Evolutionary conservation across 2,113 vertebrate species (phyloP), one percentile per base, ranked within the genome.

Genomic region (Accipiter cooperii): DNA sequence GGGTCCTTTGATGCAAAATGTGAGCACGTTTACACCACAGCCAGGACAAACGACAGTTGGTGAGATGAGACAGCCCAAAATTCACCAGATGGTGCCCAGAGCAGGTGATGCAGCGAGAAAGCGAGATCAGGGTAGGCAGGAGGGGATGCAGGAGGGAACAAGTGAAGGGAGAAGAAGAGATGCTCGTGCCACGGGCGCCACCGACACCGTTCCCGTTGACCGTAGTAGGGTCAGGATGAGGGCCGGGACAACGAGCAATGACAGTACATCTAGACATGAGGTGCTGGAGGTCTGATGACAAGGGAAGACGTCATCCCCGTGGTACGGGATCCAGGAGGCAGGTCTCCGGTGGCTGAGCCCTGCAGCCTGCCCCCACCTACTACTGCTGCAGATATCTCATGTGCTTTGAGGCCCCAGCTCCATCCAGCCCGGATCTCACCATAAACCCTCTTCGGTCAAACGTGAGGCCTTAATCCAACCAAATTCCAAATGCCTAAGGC

Each of bases 21-120:
- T 11, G 73, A 96, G 71, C 47, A 6, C 61, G 6, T 92, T 94
- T 89, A 63, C 76, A 86, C 87, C 91, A 42, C 46, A 90, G 93
- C 69, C 87, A 95, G 95, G 96, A 97, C 93, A 96, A 94, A 71
- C 31, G 95, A 93, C 96, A 96, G 94, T 91, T 97, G 96, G 97
- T 87, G 91, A 96, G 95, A 92, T 73, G 91, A 96, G 93, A 79
- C 85, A 90, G 96, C 78, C 87, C 91, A 68, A 92, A 96, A 93
- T 14, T 38, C 93, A 84, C 71, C 96, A 97, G 97, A 95, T 97
- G 95, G 96, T 97, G 89, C 95, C 93, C 89, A 93, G 89, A 84
- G 83, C 69, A 84, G 79, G 81, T 14, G 0, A 38, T 26, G 76
- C 73, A 78, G 86, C 0, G 4, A 42, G 68, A 66, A 24, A 64